These are phyloP conservation scores for Eremobia ochroleuca DNA, from an alignment of 2,888 invertebrate genomes.

Conservation along the genomic window DNA sequence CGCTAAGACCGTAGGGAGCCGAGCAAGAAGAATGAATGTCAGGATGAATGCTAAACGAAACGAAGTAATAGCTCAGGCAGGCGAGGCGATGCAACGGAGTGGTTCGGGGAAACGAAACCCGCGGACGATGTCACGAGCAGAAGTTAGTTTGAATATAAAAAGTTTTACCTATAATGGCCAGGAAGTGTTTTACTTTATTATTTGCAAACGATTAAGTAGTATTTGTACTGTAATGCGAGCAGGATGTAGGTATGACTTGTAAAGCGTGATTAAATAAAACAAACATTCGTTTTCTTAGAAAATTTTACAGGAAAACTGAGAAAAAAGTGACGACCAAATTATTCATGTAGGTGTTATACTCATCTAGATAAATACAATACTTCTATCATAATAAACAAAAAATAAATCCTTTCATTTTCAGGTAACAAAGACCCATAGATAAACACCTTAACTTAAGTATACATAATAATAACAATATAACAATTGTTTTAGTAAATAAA, in stretches of 20 bases:
- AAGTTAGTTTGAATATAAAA: constrained; percentile 1
- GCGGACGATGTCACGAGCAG: background rate
- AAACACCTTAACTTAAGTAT: too few relatives aligned
- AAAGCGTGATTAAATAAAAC: constrained; percentile 17
- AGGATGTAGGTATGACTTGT: constrained; percentile 31
- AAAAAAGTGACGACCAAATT: constrained; percentile 12
- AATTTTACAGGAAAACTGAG: constrained; percentile 23
- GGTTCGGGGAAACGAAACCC: too few relatives aligned
- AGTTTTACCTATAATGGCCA: constrained; percentile 16
- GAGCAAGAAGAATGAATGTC: too few relatives aligned
- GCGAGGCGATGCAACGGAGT: background rate
- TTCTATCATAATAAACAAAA: background rate
- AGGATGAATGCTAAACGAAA: too few relatives aligned
- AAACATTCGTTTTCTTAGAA: constrained; percentile 30
- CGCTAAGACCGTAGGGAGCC: background rate
- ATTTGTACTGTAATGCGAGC: constrained; percentile 39
- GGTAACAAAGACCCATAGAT: too few relatives aligned
- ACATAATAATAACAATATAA: too few relatives aligned
- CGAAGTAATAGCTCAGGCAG: background rate
- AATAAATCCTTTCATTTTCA: too few relatives aligned
- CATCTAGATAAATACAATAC: constrained; percentile 5
- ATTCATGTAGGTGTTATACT: background rate
- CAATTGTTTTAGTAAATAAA: too few relatives aligned
- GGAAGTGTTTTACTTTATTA: constrained; percentile 42
- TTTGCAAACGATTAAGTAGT: constrained; percentile 50